phyloP scores from a whole-genome alignment of 2,113 vertebrate genomes.

The Panthera leo region DNA sequence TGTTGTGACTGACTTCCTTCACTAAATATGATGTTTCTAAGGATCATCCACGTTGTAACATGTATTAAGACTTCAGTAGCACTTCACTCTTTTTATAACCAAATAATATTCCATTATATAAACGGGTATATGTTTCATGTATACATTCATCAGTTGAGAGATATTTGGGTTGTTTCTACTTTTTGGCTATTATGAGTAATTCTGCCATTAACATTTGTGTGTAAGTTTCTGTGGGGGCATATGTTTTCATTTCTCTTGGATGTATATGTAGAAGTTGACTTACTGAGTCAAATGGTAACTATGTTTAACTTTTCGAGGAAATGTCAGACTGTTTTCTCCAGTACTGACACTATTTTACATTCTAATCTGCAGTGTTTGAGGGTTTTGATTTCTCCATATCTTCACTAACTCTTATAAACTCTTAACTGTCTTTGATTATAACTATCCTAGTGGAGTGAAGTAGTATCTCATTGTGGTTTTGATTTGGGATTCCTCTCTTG shows the following conservation, averaged over 20 bases:
- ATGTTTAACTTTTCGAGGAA: neutral
- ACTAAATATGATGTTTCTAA: neutral
- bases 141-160: neutral
- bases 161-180: constrained; percentile 7
- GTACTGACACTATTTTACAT: neutral
- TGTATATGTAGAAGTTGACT: neutral
- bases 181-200: neutral
- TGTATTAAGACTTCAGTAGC: neutral
- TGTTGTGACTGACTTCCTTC: neutral
- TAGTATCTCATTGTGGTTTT: neutral
- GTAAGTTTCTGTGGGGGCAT: neutral
- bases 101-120: neutral
- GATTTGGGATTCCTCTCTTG: neutral
- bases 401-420: neutral
- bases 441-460: neutral
- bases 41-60: neutral
- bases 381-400: neutral
- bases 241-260: neutral
- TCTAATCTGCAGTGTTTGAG: neutral
- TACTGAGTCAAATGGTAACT: neutral
- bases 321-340: neutral
- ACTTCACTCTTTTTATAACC: neutral
- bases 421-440: neutral
- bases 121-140: neutral
- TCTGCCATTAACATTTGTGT: neutral